These are phyloP conservation scores for Hylomyscus alleni DNA, from an alignment of 2,797 vertebrate genomes.

Conservation along the genomic window DNA sequence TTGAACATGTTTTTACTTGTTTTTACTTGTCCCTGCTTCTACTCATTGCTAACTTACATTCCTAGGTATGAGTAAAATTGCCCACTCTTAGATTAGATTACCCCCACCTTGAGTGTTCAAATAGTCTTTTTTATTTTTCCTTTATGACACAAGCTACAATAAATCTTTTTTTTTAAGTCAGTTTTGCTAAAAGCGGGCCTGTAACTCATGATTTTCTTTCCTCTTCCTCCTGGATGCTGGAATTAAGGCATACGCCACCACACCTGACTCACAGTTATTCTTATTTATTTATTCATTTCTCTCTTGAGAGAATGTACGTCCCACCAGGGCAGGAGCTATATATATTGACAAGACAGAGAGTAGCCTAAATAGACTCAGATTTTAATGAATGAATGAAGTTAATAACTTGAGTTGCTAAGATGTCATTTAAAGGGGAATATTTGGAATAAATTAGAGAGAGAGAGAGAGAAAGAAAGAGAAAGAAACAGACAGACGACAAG, in stretches of 20 bases:
- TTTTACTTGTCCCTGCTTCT: not conserved
- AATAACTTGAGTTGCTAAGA: conserved; percentile 35
- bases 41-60: not conserved
- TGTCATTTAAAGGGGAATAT: conserved; percentile 21
- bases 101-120: not conserved
- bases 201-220: too few species aligned
- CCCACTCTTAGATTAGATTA: not conserved
- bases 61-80: conserved; percentile 18
- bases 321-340: not conserved
- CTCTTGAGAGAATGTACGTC: conserved; percentile 37
- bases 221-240: not conserved
- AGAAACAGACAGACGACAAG: not conserved
- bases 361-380: not conserved
- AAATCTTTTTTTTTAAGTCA: conserved; percentile 16
- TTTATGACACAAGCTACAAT: conserved; percentile 17
- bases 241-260: not conserved
- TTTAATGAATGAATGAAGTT: conserved; percentile 2
- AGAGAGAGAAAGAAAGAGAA: not conserved
- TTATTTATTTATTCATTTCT: conserved; percentile 47
- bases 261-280: not conserved
- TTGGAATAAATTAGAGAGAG: not conserved
- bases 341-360: not conserved
- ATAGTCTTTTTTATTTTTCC: conserved; percentile 12
- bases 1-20: not conserved
- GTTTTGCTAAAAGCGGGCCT: not conserved